Base-by-base conservation (phyloP, 2,113 vertebrate species). In the Crotalus horridus region DNA sequence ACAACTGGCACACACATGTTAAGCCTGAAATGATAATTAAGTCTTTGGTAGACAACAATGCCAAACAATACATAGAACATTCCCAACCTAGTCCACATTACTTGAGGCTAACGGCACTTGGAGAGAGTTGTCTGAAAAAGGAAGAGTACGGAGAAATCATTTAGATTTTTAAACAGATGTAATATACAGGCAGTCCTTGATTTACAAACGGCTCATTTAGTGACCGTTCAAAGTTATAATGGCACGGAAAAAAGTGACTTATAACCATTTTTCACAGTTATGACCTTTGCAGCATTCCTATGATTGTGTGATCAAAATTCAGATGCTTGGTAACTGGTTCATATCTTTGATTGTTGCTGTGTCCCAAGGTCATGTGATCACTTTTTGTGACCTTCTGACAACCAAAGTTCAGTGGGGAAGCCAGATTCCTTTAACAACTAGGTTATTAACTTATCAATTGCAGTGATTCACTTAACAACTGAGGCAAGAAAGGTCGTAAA, bases 1-100 rank as follows among this genome's bases (percentile, higher is more conserved):
- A 99, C 94, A 99, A 97, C 95, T 98, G 98, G 96, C 99, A 99
- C 91, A 99, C 98, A 43, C 99, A 99, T 95, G 98, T 98, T 92
- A 99, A 96, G 85, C 98, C 99, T 99, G 97, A 0, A 97, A 97
- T 23, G 93, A 92, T 21, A 59, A 33, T 51, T 26, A 17, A 95
- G 58, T 12, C 29, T 1, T 90, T 26, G 15, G 0, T n/a, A 0
- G 0, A 56, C 13, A 93, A 54, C 0, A 5, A 39, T 3, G 1
- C 12, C n/a, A 0, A 0, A 64, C 39, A 1, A 58, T 0, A 46
- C 3, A 20, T 2, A 20, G 54, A 24, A 0, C 6, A 74, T 46
- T 54, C 23, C 23, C n/a, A 0, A 0, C 0, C 23, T 48, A 23
- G 55, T 0, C 61, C 0, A 0, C 0, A 39, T 56, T 51, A 15